These are phyloP conservation scores for Lamprologus ornatipinnis DNA, from an alignment of 2,113 vertebrate genomes.

Conservation along the genomic window DNA sequence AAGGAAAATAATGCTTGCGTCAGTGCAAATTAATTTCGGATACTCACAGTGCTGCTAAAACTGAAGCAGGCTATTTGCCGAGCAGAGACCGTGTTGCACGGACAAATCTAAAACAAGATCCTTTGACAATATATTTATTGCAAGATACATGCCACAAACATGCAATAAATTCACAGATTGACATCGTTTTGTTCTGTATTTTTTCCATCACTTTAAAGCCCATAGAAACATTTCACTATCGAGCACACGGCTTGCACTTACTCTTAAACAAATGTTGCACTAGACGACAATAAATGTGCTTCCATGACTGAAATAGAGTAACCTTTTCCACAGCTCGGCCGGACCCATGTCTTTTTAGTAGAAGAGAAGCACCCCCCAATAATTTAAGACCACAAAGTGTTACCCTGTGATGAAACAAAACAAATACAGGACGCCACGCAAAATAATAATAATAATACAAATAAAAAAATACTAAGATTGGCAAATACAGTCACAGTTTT, in stretches of 20 bases:
- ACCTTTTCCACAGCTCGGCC: constrained; percentile 29
- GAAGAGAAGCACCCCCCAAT: constrained; percentile 20
- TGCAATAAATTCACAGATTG: constrained; percentile 76
- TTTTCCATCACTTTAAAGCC: constrained; percentile 36
- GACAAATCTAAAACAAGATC: background rate
- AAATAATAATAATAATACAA: background rate
- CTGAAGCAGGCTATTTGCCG: background rate
- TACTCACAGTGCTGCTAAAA: background rate
- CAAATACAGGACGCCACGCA: constrained; percentile 50
- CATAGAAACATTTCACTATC: constrained; percentile 48
- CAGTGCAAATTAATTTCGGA: background rate
- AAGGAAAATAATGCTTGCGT: background rate
- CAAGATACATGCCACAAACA: constrained; percentile 97
- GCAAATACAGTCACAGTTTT: constrained; percentile 80
- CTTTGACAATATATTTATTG: constrained; percentile 84
- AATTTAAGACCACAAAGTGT: constrained; percentile 66
- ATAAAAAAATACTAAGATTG: constrained; percentile 53
- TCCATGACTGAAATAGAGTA: constrained; percentile 33
- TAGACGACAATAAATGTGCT: constrained; percentile 63
- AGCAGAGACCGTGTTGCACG: background rate
- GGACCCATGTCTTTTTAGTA: constrained; percentile 3
- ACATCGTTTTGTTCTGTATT: constrained; percentile 29
- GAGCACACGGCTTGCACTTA: constrained; percentile 39
- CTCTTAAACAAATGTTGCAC: constrained; percentile 42
- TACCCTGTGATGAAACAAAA: constrained; percentile 67